Percentiles rank a stretch among this genome's conserved stretches.
phyloP scores from a whole-genome alignment of 1,140 invertebrate species.

The Drosophila pruinosa region DNA sequence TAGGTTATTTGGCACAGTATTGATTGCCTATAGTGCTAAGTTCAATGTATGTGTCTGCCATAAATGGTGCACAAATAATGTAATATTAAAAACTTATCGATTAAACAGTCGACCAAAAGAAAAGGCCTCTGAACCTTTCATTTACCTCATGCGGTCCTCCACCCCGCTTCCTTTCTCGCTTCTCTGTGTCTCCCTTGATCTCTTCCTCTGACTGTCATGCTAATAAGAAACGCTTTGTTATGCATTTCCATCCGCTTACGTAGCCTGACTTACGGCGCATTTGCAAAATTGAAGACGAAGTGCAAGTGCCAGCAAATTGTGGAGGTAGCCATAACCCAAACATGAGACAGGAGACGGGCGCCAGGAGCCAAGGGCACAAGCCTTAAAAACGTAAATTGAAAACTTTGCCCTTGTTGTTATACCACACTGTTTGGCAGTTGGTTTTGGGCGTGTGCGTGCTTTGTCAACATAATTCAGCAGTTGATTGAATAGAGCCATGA shows the following conservation, averaged over 20 bases:
- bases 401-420: slow-evolving; percentile 50
- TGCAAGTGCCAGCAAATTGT: slow-evolving; percentile 59
- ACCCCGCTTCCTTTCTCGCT: neutral
- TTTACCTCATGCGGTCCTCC: neutral
- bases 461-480: slow-evolving; percentile 73
- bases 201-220: slow-evolving; percentile 16
- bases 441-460: slow-evolving; percentile 58
- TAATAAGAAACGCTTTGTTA: slow-evolving; percentile 77
- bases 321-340: neutral
- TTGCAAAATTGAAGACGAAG: slow-evolving; percentile 73
- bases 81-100: slow-evolving; percentile 55
- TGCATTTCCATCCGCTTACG: slow-evolving; percentile 75
- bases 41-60: slow-evolving; percentile 1
- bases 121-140: neutral
- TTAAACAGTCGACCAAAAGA: slow-evolving; percentile 53
- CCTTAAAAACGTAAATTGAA: slow-evolving; percentile 74
- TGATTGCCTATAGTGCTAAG: neutral
- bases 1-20: neutral
- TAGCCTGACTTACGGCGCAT: slow-evolving; percentile 68
- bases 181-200: neutral
- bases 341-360: neutral
- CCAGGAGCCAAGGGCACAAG: neutral
- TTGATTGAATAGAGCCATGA: slow-evolving; percentile 57
- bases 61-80: slow-evolving; percentile 10
- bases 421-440: slow-evolving; percentile 30